A percentile compares a stretch with the other conserved stretches of the same genome.
phyloP scores from a whole-genome alignment of 1,140 invertebrate genomes.

The Platyscapa corneri region DNA sequence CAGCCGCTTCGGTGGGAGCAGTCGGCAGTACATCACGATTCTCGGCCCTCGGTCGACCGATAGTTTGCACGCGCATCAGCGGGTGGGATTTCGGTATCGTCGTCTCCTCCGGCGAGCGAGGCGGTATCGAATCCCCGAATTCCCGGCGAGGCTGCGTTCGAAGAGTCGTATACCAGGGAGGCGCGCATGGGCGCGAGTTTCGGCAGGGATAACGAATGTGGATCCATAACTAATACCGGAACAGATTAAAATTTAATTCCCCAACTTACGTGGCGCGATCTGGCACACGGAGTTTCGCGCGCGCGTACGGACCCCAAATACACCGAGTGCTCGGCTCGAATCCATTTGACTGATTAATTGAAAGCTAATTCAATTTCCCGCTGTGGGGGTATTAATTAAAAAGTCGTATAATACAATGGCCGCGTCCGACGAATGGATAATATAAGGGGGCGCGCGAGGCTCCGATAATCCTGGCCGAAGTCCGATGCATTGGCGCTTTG shows the following conservation, averaged over 20 bases:
- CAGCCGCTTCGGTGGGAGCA: background rate
- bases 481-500: slow-evolving; percentile 12
- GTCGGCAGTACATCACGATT: background rate
- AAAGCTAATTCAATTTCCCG: slow-evolving; percentile 68
- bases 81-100: slow-evolving; percentile 55
- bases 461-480: slow-evolving; percentile 42
- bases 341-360: slow-evolving; percentile 64
- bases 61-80: slow-evolving; percentile 52
- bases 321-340: no score
- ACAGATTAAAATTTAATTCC: slow-evolving; percentile 68
- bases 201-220: slow-evolving; percentile 58
- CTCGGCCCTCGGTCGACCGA: slow-evolving; percentile 25
- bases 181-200: background rate
- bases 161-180: no score
- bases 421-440: background rate
- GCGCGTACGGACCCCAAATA: no score
- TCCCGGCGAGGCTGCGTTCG: background rate
- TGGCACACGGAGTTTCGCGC: slow-evolving; percentile 16
- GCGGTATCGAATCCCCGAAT: background rate
- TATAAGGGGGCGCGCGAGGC: background rate
- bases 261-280: slow-evolving; percentile 56
- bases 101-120: slow-evolving; percentile 11
- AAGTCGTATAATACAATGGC: slow-evolving; percentile 58
- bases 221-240: slow-evolving; percentile 65
- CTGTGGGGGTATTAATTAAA: slow-evolving; percentile 65